phyloP scores from a whole-genome alignment of 1,140 invertebrate species.

The Oncopodura yosiiana region DNA sequence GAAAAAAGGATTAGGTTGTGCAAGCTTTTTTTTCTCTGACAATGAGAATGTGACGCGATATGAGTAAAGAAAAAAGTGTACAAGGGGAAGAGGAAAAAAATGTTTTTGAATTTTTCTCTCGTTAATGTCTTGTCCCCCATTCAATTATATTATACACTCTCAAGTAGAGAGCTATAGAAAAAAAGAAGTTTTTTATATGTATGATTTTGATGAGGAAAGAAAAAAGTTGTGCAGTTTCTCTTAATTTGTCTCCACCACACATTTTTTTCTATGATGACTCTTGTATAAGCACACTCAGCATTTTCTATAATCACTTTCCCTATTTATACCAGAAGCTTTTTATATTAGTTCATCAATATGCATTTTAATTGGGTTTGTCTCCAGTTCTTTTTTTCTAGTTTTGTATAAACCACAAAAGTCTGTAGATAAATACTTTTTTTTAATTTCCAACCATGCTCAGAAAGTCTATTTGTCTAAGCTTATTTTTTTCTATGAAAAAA shows the following conservation, averaged over 20 bases:
- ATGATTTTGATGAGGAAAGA: too few species aligned
- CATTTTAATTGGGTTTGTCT: slow-evolving; percentile 2
- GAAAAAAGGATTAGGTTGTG: slow-evolving; percentile 28
- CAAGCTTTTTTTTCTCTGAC: slow-evolving; percentile 8
- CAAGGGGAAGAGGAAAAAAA: slow-evolving; percentile 10
- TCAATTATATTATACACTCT: slow-evolving; percentile 27
- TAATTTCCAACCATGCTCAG: too few species aligned
- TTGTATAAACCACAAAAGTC: too few species aligned
- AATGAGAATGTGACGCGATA: too few species aligned
- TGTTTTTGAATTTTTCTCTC: slow-evolving; percentile 29
- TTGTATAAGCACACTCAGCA: slow-evolving; percentile 26
- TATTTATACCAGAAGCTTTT: too few species aligned
- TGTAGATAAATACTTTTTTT: too few species aligned
- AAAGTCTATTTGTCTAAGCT: too few species aligned
- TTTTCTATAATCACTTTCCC: slow-evolving; percentile 34
- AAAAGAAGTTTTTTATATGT: too few species aligned
- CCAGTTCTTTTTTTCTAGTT: too few species aligned
- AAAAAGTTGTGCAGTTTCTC: too few species aligned
- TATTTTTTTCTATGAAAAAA: too few species aligned
- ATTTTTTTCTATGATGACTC: slow-evolving; percentile 22
- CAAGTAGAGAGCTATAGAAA: slow-evolving; percentile 3
- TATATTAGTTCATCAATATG: not conserved
- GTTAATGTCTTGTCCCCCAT: slow-evolving; percentile 22
- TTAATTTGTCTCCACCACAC: slow-evolving; percentile 23
- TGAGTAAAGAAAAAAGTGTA: too few species aligned